Evolutionary conservation across 53 echinoderm and acorn worm genomes (phyloP).

Genomic region (Actinopyga echinites): DNA sequence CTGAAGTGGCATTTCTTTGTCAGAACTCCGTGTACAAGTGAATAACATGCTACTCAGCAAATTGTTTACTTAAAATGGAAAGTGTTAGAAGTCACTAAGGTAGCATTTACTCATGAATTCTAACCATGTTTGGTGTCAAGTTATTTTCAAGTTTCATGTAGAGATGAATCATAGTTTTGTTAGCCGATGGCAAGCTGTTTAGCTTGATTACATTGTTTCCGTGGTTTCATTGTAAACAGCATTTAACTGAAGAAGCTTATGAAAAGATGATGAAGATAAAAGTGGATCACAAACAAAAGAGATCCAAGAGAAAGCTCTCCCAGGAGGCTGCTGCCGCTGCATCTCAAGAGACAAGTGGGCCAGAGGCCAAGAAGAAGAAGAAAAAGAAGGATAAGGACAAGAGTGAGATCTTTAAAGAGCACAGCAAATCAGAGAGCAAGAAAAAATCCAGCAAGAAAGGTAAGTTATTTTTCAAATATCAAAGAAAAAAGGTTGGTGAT

Average conservation of each 20-base stretch:
- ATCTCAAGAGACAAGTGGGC: constrained; percentile 22
- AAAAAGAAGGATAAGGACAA: constrained; percentile 76
- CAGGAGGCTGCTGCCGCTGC: constrained; percentile 50
- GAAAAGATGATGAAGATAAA: constrained; percentile 77
- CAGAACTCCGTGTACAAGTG: too few relatives aligned
- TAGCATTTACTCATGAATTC: too few relatives aligned
- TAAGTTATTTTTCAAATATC: not conserved
- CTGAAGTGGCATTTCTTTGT: too few relatives aligned
- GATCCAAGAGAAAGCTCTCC: constrained; percentile 35
- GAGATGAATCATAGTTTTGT: not conserved
- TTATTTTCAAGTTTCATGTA: too few relatives aligned
- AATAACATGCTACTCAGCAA: too few relatives aligned
- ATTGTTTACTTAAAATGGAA: too few relatives aligned
- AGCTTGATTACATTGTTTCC: not conserved
- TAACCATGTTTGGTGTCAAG: too few relatives aligned
- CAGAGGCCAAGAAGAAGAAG: constrained; percentile 94
- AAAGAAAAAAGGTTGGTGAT: too few relatives aligned
- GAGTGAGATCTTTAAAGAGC: constrained; percentile 14
- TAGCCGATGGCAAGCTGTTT: not conserved
- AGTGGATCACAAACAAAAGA: constrained; percentile 78
- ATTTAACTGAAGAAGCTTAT: constrained; percentile 80
- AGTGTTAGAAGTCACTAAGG: too few relatives aligned
- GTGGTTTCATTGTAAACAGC: constrained; percentile 47
- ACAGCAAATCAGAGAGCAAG: constrained; percentile 79
- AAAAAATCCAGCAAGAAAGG: constrained; percentile 89